These are phyloP conservation scores for Netelia melanura DNA, from an alignment of 2,888 invertebrate genomes.

Conservation along the genomic window DNA sequence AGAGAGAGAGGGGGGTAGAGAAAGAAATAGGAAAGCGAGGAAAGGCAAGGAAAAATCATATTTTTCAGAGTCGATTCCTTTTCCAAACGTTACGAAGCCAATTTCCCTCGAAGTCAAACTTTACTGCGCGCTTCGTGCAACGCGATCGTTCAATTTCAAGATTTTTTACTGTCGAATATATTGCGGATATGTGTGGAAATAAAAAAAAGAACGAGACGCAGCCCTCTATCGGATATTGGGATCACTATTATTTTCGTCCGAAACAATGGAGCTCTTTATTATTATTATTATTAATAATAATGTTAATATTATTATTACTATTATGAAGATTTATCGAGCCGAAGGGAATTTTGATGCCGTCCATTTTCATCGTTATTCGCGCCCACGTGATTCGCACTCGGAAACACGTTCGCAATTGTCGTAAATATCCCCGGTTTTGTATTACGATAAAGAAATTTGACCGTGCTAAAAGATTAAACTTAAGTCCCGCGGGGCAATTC, in stretches of 20 bases:
- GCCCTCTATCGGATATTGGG: neutral
- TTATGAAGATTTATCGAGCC: neutral
- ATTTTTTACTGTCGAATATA: slow-evolving; percentile 37
- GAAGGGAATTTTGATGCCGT: slow-evolving; percentile 5
- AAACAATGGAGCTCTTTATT: neutral
- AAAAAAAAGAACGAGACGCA: neutral
- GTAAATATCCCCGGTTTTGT: slow-evolving; percentile 40
- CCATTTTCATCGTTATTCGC: slow-evolving; percentile 35
- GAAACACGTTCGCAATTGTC: neutral
- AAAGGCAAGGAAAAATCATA: slow-evolving; percentile 16
- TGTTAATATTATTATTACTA: neutral
- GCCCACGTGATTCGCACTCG: slow-evolving; percentile 29
- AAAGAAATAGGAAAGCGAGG: neutral
- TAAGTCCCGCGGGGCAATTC: slow-evolving; percentile 23
- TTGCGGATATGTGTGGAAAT: neutral
- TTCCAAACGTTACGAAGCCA: neutral
- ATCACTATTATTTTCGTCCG: neutral
- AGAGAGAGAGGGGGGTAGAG: neutral
- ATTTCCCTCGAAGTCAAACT: slow-evolving; percentile 34
- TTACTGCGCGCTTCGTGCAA: neutral
- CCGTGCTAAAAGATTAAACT: slow-evolving; percentile 48
- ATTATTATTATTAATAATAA: neutral
- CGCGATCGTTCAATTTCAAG: slow-evolving; percentile 35
- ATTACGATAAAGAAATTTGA: slow-evolving; percentile 42
- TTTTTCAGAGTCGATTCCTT: slow-evolving; percentile 21